Evolutionary conservation across 2,888 invertebrate genomes (phyloP), one percentile per base, ranked within the genome.

Genomic region (Cantharis lateralis): DNA sequence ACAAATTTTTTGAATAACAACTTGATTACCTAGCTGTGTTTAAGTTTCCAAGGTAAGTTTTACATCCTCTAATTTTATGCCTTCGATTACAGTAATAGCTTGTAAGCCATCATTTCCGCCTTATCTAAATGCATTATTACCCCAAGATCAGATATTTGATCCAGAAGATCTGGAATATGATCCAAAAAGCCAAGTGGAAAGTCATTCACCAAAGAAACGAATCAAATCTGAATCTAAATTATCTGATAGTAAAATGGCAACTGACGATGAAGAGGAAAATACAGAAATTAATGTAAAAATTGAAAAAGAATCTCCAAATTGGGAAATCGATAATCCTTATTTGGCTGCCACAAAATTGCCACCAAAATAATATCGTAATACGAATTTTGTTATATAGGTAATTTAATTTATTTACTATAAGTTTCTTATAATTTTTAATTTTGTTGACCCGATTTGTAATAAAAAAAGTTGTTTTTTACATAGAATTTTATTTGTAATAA

Each of bases 101-200:
- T 95, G 95, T 84, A 95, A 96, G 85, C 93, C 96, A 0, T 85
- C 89, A 0, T 93, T 93, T 86, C 95, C 96, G 7, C 93, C 97
- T 1, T 98, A 98, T 86, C 87, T 97, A 63, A 92, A 94, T 78
- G 96, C 97, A 3, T 89, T 98, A 24, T 89, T 98, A 83, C 98
- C 98, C 0, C 95, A 95, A 82, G 98, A 98, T 89, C 97, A 98
- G 90, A 95, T 98, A 61, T 96, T 97, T 87, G 97, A 98, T 85
- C 94, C 95, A 84, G 96, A 97, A 85, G 95, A 96, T 85, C 88
- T 94, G 78, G 94, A 94, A 84, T 93, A 93, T 84, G 93, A 93
- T 86, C 93, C 93, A 82, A 92, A 84, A 79, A 79, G 81, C 61
- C 80, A 81, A 76, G 83, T 83, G 75, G 84, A 84, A 81, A 88